Evolutionary conservation across 92 coral and sea anemone genomes (phyloP), one percentile per base, ranked within the genome.

Genomic region (Zoanthus gigantus): DNA sequence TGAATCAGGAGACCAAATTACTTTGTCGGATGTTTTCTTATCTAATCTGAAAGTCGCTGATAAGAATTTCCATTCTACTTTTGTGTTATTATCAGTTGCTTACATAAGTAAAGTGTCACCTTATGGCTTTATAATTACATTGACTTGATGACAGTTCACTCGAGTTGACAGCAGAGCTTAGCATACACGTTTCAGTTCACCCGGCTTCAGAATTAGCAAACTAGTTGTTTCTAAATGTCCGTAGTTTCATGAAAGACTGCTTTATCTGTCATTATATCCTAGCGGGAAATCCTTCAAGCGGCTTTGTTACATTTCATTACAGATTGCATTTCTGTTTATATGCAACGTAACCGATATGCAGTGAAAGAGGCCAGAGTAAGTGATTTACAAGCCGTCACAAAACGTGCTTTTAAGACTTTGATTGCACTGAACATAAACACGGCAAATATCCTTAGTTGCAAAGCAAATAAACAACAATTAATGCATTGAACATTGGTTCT

Each of bases 61-160:
- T 66, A 81, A 81, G 75, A 23, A 28, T 14, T 23, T 13, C 58
- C 29, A 15, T 32, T 63, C 66, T 71, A 18, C 46, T 31, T 50
- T 46, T 68, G 56, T 44, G 45, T 28, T n/a, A 50, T 81, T 81
- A 81, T 81, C 85, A 81, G 85, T 81, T 81, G 63, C 85, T 79
- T 61, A 60, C 71, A 65, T 80, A 46, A 13, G n/a, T 28, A 42
- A 46, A 28, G n/a, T 54, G 47, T 6, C 50, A 77, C 66, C 82
- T 50, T 53, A 30, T 77, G 82, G 50, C 82, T 77, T 0, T 63
- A 13, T 54, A 30, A 81, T 63, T 80, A 80, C 57, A 15, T 66
- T 28, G 28, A 45, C 61, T 53, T 12, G 85, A 66, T 66, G 85
- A 81, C 85, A 81, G 75, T 15, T 18, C 5, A 3, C 23, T 46